Conservation (phyloP, 2,113 vertebrate genomes). For the Grallaria varia region DNA sequence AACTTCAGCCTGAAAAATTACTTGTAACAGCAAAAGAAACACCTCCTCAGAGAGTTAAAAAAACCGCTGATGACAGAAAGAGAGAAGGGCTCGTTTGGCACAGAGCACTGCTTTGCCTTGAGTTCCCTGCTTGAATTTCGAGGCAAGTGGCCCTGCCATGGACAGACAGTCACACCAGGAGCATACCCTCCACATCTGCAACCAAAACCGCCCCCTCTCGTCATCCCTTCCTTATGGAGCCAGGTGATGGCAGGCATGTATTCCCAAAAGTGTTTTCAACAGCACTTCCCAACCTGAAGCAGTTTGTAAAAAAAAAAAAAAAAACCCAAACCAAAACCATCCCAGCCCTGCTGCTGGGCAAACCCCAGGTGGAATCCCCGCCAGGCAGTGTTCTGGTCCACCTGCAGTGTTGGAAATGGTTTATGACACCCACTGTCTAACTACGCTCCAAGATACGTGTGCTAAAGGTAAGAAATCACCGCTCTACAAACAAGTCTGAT, state of each 20-base stretch:
- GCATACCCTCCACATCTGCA: background rate
- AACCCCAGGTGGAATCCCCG: background rate
- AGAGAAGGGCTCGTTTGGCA: background rate
- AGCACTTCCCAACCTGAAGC: background rate
- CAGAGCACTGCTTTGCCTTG: background rate
- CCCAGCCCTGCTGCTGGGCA: background rate
- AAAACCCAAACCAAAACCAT: background rate
- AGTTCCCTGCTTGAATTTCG: fast-evolving
- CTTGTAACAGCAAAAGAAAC: background rate
- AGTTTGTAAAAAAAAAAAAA: background rate
- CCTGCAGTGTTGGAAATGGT: background rate
- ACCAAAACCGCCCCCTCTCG: background rate
- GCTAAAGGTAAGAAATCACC: background rate
- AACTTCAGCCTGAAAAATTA: background rate
- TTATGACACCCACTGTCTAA: background rate
- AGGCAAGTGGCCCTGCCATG: background rate
- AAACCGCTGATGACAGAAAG: background rate
- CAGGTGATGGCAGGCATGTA: fast-evolving
- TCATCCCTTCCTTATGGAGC: fast-evolving
- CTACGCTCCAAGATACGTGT: background rate
- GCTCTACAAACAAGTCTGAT: background rate
- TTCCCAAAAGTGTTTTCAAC: background rate
- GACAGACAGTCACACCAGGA: fast-evolving
- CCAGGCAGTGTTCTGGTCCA: background rate
- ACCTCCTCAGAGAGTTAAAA: background rate